Base-by-base conservation (phyloP, 2,888 invertebrate genomes). In the Polyommatus icarus region DNA sequence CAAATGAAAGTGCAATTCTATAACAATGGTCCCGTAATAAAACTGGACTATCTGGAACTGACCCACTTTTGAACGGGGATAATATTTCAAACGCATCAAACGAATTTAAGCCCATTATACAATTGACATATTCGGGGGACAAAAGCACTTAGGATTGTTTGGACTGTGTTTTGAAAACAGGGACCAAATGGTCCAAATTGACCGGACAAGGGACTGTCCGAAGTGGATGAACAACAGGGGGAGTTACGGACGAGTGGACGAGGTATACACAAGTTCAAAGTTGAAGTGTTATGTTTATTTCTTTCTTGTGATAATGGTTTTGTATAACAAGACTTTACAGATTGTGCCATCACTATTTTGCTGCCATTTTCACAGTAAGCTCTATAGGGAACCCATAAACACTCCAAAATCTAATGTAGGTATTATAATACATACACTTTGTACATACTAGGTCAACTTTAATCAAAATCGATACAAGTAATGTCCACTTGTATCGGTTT, bases 141-240 rank as follows among this genome's bases (percentile, higher is more conserved):
- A 79, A 79, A 79, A 83, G 82, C 91, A 92, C 91, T 93, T 89
- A 89, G 86, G 83, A 91, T 91, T 92, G 92, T 90, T 89, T 88
- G 88, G 91, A 86, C 87, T 87, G 84, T 92, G 91, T 93, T 93
- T 91, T 91, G 86, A 91, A 93, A 93, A 91, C 86, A 89, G 90
- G 91, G 90, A 88, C 84, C 85, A 86, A 79, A 80, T 79, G 90
- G 92, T 91, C 93, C 90, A 92, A 93, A 93, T 93, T 93, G 93
- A 91, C 91, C 92, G 91, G 84, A 88, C 90, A 90, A 92, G 87
- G 86, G 91, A 90, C 88, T 84, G 29, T 54, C 29, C 67, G 6
- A 67, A 32, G 67, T 76, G 36, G 73, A 78, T 29, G 40, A 61
- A 76, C 59, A n/a, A 24, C 24, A n/a, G 24, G 54, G 61, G 29